These are phyloP conservation scores for Takifugu flavidus DNA, from an alignment of 2,113 vertebrate genomes.

Conservation along the genomic window DNA sequence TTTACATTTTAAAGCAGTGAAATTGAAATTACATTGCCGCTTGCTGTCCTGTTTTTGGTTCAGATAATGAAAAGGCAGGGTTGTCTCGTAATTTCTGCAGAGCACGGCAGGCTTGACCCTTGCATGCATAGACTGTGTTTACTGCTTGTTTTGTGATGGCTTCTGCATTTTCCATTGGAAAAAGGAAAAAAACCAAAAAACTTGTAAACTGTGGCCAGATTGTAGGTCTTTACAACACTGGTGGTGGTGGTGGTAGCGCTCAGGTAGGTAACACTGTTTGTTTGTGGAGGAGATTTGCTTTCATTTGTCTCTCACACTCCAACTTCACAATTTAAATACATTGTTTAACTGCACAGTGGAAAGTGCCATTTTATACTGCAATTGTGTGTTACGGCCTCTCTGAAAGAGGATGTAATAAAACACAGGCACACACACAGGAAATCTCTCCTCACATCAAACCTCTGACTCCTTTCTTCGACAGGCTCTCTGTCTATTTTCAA, in stretches of 20 bases:
- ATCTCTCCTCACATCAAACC: constrained; percentile 28
- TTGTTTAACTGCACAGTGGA: constrained; percentile 32
- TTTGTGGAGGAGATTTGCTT: constrained; percentile 47
- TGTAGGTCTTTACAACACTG: constrained; percentile 50
- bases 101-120: constrained; percentile 69
- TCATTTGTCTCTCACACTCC: constrained; percentile 62
- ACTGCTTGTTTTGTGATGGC: constrained; percentile 52
- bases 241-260: constrained; percentile 54
- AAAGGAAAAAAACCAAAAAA: constrained; percentile 23
- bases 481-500: constrained; percentile 89
- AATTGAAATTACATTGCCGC: constrained; percentile 70
- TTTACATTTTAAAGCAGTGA: constrained; percentile 68
- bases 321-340: constrained; percentile 53
- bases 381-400: constrained; percentile 16
- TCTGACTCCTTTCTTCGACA: constrained; percentile 53
- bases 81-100: constrained; percentile 64
- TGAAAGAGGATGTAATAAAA: constrained; percentile 28
- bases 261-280: constrained; percentile 66
- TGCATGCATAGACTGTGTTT: constrained; percentile 77
- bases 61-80: constrained; percentile 64
- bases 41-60: constrained; percentile 48
- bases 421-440: constrained; percentile 20
- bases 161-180: constrained; percentile 69
- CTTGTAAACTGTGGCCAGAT: constrained; percentile 73
- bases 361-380: constrained; percentile 29